Conservation (phyloP, 2,888 invertebrate species). For the Arge pagana region DNA sequence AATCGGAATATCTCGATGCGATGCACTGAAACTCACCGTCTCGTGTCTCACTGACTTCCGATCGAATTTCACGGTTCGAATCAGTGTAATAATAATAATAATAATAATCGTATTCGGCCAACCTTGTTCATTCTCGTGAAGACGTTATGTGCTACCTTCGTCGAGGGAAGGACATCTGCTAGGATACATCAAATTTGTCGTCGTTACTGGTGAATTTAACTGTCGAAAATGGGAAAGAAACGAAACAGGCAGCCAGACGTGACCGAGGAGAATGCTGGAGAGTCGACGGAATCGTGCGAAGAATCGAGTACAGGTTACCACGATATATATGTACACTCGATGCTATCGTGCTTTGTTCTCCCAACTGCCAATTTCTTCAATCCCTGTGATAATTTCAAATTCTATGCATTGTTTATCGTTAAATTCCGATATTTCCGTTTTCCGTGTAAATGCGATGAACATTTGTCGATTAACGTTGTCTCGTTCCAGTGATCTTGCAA, state of each 20-base stretch:
- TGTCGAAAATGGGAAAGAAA: constrained; percentile 70
- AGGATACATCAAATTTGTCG: too few species aligned
- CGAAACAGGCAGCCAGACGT: constrained; percentile 72
- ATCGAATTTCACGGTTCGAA: neutral
- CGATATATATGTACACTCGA: neutral
- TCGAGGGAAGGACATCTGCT: too few species aligned
- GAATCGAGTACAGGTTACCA: constrained; percentile 59
- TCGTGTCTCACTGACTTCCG: neutral
- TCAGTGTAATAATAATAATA: neutral
- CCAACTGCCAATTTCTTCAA: too few species aligned
- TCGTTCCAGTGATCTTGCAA: too few species aligned
- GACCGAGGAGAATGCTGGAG: constrained; percentile 66
- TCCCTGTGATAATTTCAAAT: too few species aligned
- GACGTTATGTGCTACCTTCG: too few species aligned
- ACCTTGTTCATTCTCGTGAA: neutral
- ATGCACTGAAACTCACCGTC: neutral
- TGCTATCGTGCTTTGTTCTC: constrained; percentile 9
- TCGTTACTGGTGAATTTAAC: neutral
- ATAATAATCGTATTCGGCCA: neutral
- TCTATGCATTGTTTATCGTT: too few species aligned
- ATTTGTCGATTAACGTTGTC: too few species aligned
- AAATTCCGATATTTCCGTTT: too few species aligned
- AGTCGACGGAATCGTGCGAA: constrained; percentile 74
- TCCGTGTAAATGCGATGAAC: too few species aligned
- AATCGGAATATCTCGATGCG: neutral